Conservation (phyloP, 2,797 vertebrate species). For the Coccyzus lansbergi region DNA sequence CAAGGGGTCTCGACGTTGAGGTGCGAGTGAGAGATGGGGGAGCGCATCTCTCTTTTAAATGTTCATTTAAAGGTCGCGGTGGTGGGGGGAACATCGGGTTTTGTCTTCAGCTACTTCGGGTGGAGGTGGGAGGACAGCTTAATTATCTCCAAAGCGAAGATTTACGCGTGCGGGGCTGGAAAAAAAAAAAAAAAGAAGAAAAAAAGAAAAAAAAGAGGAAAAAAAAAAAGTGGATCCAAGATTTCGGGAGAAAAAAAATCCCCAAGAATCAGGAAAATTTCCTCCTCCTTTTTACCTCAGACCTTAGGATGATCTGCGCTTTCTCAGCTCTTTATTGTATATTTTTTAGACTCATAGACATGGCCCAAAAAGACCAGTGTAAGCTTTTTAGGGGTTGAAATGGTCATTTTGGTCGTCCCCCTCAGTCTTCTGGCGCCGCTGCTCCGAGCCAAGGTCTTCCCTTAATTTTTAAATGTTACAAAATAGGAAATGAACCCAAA, state of each 20-base stretch:
- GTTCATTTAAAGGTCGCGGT: background rate
- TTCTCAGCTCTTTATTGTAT: background rate
- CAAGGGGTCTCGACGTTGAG: background rate
- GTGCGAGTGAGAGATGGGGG: background rate
- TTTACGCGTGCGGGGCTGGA: background rate
- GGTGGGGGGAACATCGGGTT: background rate
- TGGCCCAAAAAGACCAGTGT: rapidly evolving
- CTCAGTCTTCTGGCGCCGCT: background rate
- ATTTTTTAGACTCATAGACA: background rate
- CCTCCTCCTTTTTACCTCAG: background rate
- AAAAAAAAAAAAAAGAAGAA: too few relatives aligned
- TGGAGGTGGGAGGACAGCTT: background rate
- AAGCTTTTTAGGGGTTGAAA: background rate
- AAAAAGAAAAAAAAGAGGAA: too few relatives aligned
- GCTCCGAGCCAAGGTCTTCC: background rate
- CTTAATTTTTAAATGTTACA: background rate
- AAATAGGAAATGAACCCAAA: background rate
- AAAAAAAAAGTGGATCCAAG: background rate
- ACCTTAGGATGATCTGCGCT: background rate
- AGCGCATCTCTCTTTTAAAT: background rate
- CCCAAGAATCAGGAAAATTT: background rate
- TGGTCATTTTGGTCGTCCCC: rapidly evolving
- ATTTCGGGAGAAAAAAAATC: background rate
- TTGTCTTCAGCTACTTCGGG: background rate
- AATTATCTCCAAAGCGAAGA: background rate